These are phyloP conservation scores for Irena cyanogastra DNA, from an alignment of 2,113 vertebrate genomes.

Conservation along the genomic window DNA sequence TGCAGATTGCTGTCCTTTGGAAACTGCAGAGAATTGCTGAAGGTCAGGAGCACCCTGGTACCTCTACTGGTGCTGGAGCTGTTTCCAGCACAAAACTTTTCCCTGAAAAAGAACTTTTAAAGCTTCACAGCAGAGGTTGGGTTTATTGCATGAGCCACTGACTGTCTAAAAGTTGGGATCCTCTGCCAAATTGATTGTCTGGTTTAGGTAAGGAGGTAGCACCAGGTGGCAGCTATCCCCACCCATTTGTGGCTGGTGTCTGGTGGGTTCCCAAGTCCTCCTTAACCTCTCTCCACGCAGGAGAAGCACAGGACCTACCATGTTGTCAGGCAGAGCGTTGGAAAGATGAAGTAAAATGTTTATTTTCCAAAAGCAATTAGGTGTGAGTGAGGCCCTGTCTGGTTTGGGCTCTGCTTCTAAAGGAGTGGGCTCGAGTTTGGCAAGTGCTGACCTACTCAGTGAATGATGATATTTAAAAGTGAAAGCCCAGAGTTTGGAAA, in stretches of 20 bases:
- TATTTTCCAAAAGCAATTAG: conserved; percentile 34
- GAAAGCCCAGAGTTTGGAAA: background rate
- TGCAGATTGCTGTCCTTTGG: background rate
- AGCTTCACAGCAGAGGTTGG: background rate
- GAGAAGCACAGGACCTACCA: background rate
- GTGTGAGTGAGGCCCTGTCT: conserved; percentile 8
- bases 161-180: background rate
- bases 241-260: background rate
- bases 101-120: background rate
- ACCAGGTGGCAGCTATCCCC: background rate
- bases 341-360: conserved; percentile 50
- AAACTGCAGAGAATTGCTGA: background rate
- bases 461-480: background rate
- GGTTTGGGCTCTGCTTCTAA: background rate
- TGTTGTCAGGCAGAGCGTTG: background rate
- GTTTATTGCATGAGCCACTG: background rate
- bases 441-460: background rate
- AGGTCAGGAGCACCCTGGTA: background rate
- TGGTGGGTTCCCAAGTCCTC: background rate
- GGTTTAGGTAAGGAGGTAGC: background rate
- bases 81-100: background rate
- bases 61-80: background rate
- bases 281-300: background rate
- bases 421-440: background rate
- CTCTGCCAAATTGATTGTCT: background rate